Conservation (phyloP, 1,140 invertebrate species). For the Drosophila lacteicornis region DNA sequence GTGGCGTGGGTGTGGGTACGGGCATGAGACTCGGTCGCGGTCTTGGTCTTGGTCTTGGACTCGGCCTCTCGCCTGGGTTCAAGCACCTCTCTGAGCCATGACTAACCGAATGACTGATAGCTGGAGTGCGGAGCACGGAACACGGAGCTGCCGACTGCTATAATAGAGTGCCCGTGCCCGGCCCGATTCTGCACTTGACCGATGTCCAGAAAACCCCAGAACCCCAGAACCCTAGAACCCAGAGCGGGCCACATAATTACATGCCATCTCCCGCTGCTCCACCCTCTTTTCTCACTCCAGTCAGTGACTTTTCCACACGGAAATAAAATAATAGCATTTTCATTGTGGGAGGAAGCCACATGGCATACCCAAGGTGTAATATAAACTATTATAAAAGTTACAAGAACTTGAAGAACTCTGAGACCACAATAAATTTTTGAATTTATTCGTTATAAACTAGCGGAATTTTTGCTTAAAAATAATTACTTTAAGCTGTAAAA, state of each 20-base stretch:
- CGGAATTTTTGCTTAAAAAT: background rate
- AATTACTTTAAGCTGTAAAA: background rate
- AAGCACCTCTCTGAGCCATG: constrained; percentile 78
- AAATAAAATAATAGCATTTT: constrained; percentile 16
- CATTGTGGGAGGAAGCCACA: background rate
- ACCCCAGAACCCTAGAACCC: constrained; percentile 19
- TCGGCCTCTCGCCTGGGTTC: constrained; percentile 49
- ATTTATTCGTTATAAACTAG: background rate
- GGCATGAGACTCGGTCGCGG: constrained; percentile 15
- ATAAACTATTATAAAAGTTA: background rate
- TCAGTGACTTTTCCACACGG: constrained; percentile 2
- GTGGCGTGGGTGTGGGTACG: constrained; percentile 12
- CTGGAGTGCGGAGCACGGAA: constrained; percentile 23
- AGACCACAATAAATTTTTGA: background rate
- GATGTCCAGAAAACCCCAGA: constrained; percentile 39
- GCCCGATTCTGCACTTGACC: constrained; percentile 77
- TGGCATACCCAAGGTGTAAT: background rate
- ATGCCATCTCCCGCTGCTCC: constrained; percentile 49
- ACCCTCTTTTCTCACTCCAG: constrained; percentile 30
- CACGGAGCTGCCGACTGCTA: constrained; percentile 21
- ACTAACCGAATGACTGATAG: constrained; percentile 81
- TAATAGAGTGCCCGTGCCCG: constrained; percentile 54
- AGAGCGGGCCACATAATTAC: constrained; percentile 65
- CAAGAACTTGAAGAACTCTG: background rate
- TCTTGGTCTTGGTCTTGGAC: constrained; percentile 1